These are phyloP conservation scores for Austrolebias charrua DNA, from an alignment of 2,797 vertebrate species.

Conservation along the genomic window DNA sequence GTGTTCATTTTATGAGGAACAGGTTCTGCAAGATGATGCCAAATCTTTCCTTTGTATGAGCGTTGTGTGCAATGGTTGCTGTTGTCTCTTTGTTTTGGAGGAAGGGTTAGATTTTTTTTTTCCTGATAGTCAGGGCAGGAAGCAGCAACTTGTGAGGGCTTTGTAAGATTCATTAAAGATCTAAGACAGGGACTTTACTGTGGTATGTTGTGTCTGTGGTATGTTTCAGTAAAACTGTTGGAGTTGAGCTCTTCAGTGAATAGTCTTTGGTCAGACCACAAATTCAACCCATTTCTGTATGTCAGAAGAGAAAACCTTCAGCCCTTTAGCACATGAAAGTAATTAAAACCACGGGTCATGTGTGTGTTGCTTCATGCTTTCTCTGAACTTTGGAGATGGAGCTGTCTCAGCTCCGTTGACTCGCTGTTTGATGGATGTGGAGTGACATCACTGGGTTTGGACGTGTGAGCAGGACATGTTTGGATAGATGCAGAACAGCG, in stretches of 20 bases:
- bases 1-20: not conserved
- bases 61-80: slow-evolving; percentile 29
- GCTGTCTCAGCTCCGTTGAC: slow-evolving; percentile 40
- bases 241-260: slow-evolving; percentile 25
- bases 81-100: slow-evolving; percentile 24
- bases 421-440: slow-evolving; percentile 49
- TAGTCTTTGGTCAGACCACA: slow-evolving; percentile 52
- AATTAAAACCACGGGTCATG: slow-evolving; percentile 60
- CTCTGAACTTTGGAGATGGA: slow-evolving; percentile 22
- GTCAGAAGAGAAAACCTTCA: slow-evolving; percentile 39
- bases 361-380: slow-evolving; percentile 23
- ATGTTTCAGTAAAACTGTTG: slow-evolving; percentile 20
- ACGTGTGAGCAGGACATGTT: slow-evolving; percentile 52
- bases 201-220: slow-evolving; percentile 39
- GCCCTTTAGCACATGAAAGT: slow-evolving; percentile 41
- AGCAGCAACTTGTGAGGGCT: slow-evolving; percentile 43
- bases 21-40: not conserved
- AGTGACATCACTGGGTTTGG: slow-evolving; percentile 60
- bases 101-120: slow-evolving; percentile 48
- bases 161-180: slow-evolving; percentile 43
- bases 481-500: slow-evolving; percentile 46
- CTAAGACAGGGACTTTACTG: slow-evolving; percentile 25
- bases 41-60: slow-evolving; percentile 16
- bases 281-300: slow-evolving; percentile 47
- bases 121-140: slow-evolving; percentile 22